phyloP scores from a whole-genome alignment of 1,140 invertebrate genomes.

The Atta cephalotes region DNA sequence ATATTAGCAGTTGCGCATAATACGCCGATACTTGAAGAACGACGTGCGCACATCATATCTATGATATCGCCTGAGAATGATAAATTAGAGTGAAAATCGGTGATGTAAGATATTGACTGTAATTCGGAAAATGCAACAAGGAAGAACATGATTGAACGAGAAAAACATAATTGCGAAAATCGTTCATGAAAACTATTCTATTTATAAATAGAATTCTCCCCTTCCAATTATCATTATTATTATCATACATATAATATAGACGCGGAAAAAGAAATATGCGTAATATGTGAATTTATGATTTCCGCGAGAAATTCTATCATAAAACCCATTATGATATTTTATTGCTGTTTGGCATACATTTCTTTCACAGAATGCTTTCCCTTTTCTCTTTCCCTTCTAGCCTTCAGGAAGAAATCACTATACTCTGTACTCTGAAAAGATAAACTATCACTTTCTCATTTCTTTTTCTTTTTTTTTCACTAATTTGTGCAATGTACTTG shows the following conservation, averaged over 20 bases:
- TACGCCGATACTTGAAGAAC: conserved; percentile 22
- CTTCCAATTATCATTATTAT: conserved; percentile 21
- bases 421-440: conserved; percentile 11
- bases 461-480: neutral
- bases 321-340: conserved; percentile 47
- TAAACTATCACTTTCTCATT: neutral
- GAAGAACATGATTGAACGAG: conserved; percentile 74
- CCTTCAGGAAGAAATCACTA: conserved; percentile 17
- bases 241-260: conserved; percentile 31
- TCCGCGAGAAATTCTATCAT: conserved; percentile 34
- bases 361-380: conserved; percentile 13
- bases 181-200: conserved; percentile 55
- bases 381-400: neutral
- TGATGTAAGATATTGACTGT: conserved; percentile 2
- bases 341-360: conserved; percentile 57
- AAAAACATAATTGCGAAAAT: conserved; percentile 47
- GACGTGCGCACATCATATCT: neutral
- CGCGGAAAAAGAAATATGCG: conserved; percentile 27
- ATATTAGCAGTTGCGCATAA: conserved; percentile 44
- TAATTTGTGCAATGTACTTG: conserved; percentile 67
- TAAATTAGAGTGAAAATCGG: conserved; percentile 26
- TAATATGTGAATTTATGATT: conserved; percentile 36
- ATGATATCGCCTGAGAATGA: conserved; percentile 33
- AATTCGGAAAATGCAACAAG: conserved; percentile 61
- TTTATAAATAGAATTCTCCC: conserved; percentile 35